Evolutionary conservation across 2,113 vertebrate genomes (phyloP).

Genomic region (Callospermophilus lateralis): DNA sequence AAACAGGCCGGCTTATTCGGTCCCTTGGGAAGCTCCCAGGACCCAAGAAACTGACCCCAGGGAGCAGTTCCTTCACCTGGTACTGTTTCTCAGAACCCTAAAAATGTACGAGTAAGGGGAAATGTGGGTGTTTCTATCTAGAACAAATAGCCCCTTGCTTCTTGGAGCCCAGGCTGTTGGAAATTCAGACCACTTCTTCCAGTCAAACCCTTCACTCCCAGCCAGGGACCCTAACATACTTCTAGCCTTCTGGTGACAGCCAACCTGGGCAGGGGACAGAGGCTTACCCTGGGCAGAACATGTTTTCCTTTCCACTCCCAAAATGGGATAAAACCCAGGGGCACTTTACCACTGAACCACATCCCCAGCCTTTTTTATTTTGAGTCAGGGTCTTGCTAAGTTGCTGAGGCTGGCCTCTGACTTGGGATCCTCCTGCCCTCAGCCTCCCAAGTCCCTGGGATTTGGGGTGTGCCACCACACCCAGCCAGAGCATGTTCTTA

Average conservation of each 20-base stretch:
- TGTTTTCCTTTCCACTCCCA: too few relatives aligned
- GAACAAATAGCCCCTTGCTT: neutral
- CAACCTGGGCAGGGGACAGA: neutral
- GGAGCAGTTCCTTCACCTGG: neutral
- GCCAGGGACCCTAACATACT: neutral
- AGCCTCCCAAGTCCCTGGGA: too few relatives aligned
- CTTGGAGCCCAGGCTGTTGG: neutral
- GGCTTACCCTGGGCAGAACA: neutral
- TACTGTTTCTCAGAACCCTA: neutral
- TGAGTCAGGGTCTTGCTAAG: too few relatives aligned
- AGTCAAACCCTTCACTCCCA: neutral
- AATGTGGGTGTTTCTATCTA: too few relatives aligned
- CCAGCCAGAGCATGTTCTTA: too few relatives aligned
- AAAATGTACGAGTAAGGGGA: too few relatives aligned
- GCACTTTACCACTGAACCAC: too few relatives aligned
- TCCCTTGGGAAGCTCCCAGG: neutral
- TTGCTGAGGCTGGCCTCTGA: too few relatives aligned
- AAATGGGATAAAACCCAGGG: too few relatives aligned
- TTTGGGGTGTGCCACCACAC: too few relatives aligned
- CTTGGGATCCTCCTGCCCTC: too few relatives aligned
- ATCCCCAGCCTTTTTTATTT: too few relatives aligned
- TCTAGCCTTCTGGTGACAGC: neutral
- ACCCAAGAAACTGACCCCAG: rapidly evolving
- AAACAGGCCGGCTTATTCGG: neutral
- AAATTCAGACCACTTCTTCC: neutral